A percentile compares a stretch with the other conserved stretches of the same genome.
These are phyloP conservation scores for Corvus cornix DNA, from an alignment of 2,113 vertebrate genomes.

Conservation along the genomic window DNA sequence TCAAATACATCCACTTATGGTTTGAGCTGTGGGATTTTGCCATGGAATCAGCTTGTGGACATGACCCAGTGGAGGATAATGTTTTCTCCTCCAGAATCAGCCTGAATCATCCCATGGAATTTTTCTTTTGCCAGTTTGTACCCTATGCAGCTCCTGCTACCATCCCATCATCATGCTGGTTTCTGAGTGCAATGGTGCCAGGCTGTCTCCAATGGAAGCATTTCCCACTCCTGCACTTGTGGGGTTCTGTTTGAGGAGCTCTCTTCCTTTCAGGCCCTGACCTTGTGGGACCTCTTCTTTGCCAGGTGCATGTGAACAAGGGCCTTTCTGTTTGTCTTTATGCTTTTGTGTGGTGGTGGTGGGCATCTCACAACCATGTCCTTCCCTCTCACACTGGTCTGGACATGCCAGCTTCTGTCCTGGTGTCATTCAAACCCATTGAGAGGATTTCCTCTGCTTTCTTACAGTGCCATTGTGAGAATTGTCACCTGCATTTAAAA, in stretches of 20 bases:
- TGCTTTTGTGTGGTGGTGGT: background rate
- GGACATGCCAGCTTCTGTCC: background rate
- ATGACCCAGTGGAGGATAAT: background rate
- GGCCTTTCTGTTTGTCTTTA: background rate
- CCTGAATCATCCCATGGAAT: background rate
- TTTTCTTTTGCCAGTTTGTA: background rate
- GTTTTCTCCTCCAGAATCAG: background rate
- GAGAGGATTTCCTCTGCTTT: background rate
- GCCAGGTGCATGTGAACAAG: rapidly evolving
- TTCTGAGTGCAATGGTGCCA: background rate
- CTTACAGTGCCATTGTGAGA: background rate
- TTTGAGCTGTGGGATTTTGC: background rate
- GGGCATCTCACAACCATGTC: background rate
- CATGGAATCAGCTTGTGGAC: background rate
- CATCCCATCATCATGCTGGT: background rate
- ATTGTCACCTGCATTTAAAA: background rate
- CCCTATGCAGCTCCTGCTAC: background rate
- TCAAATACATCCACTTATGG: background rate
- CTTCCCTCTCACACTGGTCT: background rate
- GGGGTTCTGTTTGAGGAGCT: background rate
- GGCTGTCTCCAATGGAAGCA: background rate
- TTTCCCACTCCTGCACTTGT: rapidly evolving
- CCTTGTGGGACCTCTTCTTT: background rate
- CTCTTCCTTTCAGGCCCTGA: background rate
- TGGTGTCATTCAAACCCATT: background rate